Evolutionary conservation across 2,888 invertebrate species (phyloP).

Genomic region (Trichacis sp.): DNA sequence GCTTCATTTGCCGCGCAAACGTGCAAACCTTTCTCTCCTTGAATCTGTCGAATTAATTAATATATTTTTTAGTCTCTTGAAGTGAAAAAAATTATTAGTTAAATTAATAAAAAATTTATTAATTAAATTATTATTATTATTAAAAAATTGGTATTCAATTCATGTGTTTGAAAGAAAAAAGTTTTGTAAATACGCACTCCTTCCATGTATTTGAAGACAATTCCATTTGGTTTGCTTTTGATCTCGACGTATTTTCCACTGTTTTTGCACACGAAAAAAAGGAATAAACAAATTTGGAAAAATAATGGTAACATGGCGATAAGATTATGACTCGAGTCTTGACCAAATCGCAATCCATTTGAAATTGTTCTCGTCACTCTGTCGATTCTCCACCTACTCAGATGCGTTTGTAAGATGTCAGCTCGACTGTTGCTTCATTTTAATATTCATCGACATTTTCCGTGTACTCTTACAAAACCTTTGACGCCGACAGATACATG

Average conservation of each 20-base stretch:
- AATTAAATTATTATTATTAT: too few relatives aligned
- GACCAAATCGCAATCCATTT: not conserved
- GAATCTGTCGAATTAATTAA: conserved; percentile 70
- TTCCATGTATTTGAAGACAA: conserved; percentile 57
- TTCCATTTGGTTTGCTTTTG: conserved; percentile 53
- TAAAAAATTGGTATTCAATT: too few relatives aligned
- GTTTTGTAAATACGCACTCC: conserved; percentile 49
- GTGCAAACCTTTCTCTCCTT: conserved; percentile 74
- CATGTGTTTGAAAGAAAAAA: too few relatives aligned
- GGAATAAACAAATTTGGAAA: conserved; percentile 24
- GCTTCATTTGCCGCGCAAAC: conserved; percentile 69
- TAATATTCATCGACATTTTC: conserved; percentile 34
- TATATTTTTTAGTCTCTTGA: too few relatives aligned
- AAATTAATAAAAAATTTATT: too few relatives aligned
- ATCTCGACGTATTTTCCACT: conserved; percentile 52
- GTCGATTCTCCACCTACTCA: conserved; percentile 17
- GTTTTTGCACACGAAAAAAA: conserved; percentile 23
- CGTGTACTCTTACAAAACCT: conserved; percentile 15
- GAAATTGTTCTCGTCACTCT: conserved; percentile 5
- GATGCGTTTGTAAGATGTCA: conserved; percentile 15
- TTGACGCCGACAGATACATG: not conserved
- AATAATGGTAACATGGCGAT: not conserved
- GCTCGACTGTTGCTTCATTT: conserved; percentile 20
- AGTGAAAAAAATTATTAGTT: too few relatives aligned
- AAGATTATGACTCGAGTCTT: conserved; percentile 32